Conservation (phyloP, 2,113 vertebrate species). For the Chloropsis hardwickii region DNA sequence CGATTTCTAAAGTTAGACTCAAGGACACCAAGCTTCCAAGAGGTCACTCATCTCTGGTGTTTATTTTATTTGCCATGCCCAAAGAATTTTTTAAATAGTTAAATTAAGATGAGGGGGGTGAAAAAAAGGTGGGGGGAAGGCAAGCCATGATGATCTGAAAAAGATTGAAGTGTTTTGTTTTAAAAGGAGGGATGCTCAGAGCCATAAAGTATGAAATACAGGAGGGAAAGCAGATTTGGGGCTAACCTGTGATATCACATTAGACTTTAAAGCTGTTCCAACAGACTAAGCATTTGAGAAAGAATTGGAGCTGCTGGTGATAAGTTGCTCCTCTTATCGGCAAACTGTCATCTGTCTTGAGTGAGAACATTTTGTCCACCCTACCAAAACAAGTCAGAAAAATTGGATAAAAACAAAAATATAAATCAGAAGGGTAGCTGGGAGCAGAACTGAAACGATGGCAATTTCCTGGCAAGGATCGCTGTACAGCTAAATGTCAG, state of each 20-base stretch:
- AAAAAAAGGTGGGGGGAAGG: accelerated
- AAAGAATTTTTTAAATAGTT: slow-evolving; percentile 10
- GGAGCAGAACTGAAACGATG: slow-evolving; percentile 50
- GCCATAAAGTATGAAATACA: slow-evolving; percentile 47
- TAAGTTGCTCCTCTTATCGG: slow-evolving; percentile 63
- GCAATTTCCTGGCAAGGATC: slow-evolving; percentile 58
- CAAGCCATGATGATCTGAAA: background rate
- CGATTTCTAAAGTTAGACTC: slow-evolving; percentile 64
- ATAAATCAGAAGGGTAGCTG: slow-evolving; percentile 62
- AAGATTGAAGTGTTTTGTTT: slow-evolving; percentile 33
- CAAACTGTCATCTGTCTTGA: slow-evolving; percentile 61
- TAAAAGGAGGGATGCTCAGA: background rate
- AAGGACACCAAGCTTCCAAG: slow-evolving; percentile 52
- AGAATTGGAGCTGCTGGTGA: slow-evolving; percentile 37
- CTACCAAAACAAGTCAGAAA: slow-evolving; percentile 64
- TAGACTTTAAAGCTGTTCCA: slow-evolving; percentile 61
- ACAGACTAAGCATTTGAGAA: slow-evolving; percentile 57
- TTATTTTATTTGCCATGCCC: slow-evolving; percentile 14
- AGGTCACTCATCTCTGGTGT: slow-evolving; percentile 16
- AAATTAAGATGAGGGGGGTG: background rate
- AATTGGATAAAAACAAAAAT: slow-evolving; percentile 62
- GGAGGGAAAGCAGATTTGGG: slow-evolving; percentile 33
- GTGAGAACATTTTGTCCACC: slow-evolving; percentile 61
- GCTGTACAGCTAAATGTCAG: slow-evolving; percentile 60
- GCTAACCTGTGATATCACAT: slow-evolving; percentile 56